Evolutionary conservation across 1,140 invertebrate species (phyloP).

Genomic region (Atta cephalotes): DNA sequence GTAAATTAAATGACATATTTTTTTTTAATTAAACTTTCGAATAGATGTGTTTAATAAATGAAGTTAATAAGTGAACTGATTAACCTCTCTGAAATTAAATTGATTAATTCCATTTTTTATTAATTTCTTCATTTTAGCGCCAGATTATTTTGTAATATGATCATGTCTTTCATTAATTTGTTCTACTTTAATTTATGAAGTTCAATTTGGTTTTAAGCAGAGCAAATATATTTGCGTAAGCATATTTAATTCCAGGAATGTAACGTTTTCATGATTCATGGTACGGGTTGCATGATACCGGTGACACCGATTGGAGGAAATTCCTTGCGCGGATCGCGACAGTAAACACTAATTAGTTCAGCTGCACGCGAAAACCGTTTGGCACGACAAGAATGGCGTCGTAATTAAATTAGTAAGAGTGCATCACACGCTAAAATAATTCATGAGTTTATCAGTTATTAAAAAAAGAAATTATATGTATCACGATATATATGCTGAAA

Average conservation of each 20-base stretch:
- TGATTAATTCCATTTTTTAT: not conserved
- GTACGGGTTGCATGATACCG: not conserved
- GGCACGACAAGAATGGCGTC: not conserved
- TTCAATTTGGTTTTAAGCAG: not conserved
- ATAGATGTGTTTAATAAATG: not conserved
- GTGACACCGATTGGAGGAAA: conserved; percentile 10
- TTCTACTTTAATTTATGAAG: not conserved
- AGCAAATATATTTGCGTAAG: not conserved
- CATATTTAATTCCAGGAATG: not conserved
- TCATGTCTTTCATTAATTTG: not conserved
- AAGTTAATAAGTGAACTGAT: not conserved
- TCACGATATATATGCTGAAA: not conserved
- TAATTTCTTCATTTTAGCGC: not conserved
- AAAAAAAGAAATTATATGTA: not conserved
- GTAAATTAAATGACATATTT: not conserved
- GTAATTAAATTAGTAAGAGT: conserved; percentile 33
- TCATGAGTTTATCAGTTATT: not conserved
- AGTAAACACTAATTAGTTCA: conserved; percentile 30
- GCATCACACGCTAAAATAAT: not conserved
- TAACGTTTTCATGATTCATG: conserved; percentile 16
- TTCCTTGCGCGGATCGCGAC: conserved; percentile 5
- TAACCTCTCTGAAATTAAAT: not conserved
- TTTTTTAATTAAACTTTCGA: not conserved
- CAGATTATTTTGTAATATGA: not conserved
- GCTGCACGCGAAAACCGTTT: conserved; percentile 15